Evolutionary conservation across 1,140 invertebrate genomes (phyloP).

Genomic region (Xylocopa sonorina): DNA sequence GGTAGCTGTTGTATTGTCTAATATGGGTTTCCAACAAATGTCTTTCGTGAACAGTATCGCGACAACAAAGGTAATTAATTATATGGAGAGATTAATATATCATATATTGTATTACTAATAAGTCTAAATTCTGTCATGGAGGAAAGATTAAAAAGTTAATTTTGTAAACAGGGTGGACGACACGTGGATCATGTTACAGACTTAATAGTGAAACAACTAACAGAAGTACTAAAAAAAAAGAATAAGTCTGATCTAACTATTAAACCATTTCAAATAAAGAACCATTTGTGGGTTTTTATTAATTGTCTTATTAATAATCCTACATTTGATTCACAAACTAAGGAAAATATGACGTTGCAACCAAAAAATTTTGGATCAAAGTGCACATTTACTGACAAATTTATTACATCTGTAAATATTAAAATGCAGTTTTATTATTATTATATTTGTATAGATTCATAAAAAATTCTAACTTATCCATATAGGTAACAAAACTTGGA

Average conservation of each 20-base stretch:
- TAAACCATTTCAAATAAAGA: constrained; percentile 97
- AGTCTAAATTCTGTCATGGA: no score
- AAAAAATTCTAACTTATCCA: constrained; percentile 20
- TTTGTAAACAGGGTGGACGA: constrained; percentile 89
- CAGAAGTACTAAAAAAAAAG: constrained; percentile 97
- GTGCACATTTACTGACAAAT: constrained; percentile 95
- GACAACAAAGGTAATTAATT: constrained; percentile 92
- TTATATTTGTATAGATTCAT: not conserved
- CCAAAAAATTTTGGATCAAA: constrained; percentile 98
- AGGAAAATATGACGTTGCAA: constrained; percentile 99
- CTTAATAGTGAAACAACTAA: constrained; percentile 93
- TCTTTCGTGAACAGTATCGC: constrained; percentile 99
- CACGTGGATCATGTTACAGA: constrained; percentile 98
- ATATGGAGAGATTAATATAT: not conserved
- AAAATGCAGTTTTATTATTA: constrained; percentile 37
- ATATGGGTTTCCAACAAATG: constrained; percentile 97
- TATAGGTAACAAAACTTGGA: constrained; percentile 91
- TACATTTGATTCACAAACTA: constrained; percentile 99
- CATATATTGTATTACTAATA: no score
- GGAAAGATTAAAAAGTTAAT: no score
- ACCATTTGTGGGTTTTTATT: constrained; percentile 99
- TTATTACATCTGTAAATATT: constrained; percentile 85
- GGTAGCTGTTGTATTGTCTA: constrained; percentile 95
- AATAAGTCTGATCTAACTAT: constrained; percentile 90
- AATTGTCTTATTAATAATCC: constrained; percentile 99